These are phyloP conservation scores for Burhinus oedicnemus DNA, from an alignment of 2,113 vertebrate species.

Conservation along the genomic window DNA sequence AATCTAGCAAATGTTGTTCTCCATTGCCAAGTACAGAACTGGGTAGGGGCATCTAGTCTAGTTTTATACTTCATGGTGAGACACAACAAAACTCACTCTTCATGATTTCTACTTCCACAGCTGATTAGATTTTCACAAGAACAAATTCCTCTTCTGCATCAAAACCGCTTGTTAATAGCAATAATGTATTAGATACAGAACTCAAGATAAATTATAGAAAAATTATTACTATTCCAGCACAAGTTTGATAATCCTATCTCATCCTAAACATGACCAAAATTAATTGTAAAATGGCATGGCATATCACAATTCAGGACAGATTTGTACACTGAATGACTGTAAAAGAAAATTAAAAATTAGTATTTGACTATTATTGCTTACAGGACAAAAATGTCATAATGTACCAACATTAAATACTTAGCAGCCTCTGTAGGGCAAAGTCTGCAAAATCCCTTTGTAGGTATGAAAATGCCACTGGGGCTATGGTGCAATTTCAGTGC, in stretches of 20 bases:
- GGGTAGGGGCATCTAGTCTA: neutral
- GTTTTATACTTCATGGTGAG: neutral
- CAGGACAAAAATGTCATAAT: neutral
- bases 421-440: neutral
- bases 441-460: neutral
- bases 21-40: neutral
- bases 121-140: neutral
- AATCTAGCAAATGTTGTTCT: neutral
- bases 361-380: neutral
- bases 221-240: neutral
- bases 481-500: neutral
- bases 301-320: neutral
- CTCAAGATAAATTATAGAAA: neutral
- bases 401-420: neutral
- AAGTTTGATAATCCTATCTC: neutral
- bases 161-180: neutral
- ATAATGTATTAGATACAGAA: neutral
- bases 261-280: neutral
- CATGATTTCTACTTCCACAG: neutral
- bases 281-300: neutral
- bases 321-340: neutral
- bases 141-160: neutral
- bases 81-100: neutral
- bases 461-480: neutral
- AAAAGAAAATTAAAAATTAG: neutral